These are phyloP conservation scores for Thymelicus acteon DNA, from an alignment of 2,888 invertebrate species.

Conservation along the genomic window DNA sequence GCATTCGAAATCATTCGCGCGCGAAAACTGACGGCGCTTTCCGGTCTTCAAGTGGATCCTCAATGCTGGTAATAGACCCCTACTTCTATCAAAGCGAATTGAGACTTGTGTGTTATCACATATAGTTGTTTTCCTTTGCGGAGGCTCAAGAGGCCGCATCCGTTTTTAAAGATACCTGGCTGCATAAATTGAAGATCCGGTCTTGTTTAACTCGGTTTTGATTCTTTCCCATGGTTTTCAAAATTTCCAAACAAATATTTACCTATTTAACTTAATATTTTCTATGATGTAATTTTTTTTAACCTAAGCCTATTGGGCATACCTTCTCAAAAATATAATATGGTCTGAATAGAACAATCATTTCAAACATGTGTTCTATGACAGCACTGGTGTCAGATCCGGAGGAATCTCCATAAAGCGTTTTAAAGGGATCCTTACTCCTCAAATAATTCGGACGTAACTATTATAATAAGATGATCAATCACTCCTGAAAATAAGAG, in stretches of 20 bases:
- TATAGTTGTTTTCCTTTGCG: conserved; percentile 47
- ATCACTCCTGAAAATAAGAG: too few relatives aligned
- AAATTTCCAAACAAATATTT: background rate
- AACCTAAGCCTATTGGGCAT: too few relatives aligned
- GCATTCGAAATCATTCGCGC: conserved; percentile 70
- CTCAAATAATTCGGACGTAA: too few relatives aligned
- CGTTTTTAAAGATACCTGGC: conserved; percentile 56
- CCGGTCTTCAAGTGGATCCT: conserved; percentile 77
- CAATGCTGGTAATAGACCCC: conserved; percentile 43
- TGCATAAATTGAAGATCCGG: conserved; percentile 25
- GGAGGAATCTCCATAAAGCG: too few relatives aligned
- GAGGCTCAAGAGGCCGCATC: conserved; percentile 59
- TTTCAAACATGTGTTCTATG: too few relatives aligned
- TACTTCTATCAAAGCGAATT: conserved; percentile 4
- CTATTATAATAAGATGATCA: too few relatives aligned
- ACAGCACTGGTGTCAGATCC: too few relatives aligned
- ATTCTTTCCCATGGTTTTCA: background rate
- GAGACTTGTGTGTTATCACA: background rate
- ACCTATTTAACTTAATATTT: background rate
- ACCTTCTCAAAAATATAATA: too few relatives aligned
- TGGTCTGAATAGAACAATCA: too few relatives aligned
- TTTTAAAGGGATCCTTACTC: too few relatives aligned
- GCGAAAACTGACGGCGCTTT: conserved; percentile 75
- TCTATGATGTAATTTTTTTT: background rate
- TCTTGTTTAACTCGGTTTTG: conserved; percentile 5